Base-by-base conservation (phyloP, 2,888 invertebrate genomes). In the Heteromurus nitidus region DNA sequence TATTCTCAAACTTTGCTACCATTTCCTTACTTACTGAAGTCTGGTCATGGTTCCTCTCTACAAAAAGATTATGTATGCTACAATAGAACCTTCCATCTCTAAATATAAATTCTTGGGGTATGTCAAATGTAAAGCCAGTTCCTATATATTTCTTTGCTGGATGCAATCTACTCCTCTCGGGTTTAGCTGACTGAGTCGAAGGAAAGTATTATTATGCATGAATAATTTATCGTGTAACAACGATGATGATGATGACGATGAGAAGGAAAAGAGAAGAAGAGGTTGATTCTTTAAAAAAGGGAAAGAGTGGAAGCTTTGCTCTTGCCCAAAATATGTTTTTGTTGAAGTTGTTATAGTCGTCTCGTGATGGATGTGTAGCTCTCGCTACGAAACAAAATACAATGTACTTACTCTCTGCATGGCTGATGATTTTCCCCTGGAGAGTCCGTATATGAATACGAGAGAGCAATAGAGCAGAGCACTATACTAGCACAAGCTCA, bases 31-130 rank as follows among this genome's bases (percentile, higher is more conserved):
- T 30, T 62, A 72, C 70, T 72, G 65, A 67, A 80, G 28, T 22
- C 79, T 80, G 79, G 79, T 80, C 79, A 80, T 80, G 79, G 79
- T 80, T 80, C 62, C 62, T 31, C 28, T 3, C 13, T 16, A 26
- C 26, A 64, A n/a, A n/a, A n/a, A n/a, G n/a, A n/a, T n/a, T n/a
- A n/a, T n/a, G n/a, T n/a, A n/a, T n/a, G n/a, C n/a, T n/a, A n/a
- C n/a, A n/a, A n/a, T n/a, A n/a, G 67, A 75, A 53, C 74, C 74
- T 75, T 74, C 64, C 64, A 74, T 75, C 67, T 75, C 58, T 65
- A 75, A n/a, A n/a, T n/a, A n/a, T n/a, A n/a, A n/a, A n/a, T n/a
- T n/a, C n/a, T n/a, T n/a, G n/a, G n/a, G n/a, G n/a, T n/a, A n/a
- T n/a, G n/a, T n/a, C n/a, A n/a, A n/a, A n/a, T n/a, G n/a, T n/a